Conservation (phyloP, 2,888 invertebrate genomes). For the Pyrocoelia pectoralis region DNA sequence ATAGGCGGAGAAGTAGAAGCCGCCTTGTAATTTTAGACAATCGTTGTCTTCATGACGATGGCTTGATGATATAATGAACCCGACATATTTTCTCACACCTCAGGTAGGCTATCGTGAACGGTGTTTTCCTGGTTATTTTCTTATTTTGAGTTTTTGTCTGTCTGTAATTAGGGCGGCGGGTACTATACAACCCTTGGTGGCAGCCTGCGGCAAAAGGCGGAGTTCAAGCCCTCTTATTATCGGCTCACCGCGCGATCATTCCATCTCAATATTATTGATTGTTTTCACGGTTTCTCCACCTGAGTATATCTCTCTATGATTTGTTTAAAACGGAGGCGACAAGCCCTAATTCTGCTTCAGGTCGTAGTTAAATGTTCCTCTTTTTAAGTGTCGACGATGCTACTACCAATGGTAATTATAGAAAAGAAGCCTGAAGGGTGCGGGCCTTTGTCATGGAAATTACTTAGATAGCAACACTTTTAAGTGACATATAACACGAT, state of each 20-base stretch:
- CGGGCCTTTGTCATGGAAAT: constrained; percentile 47
- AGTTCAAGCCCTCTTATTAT: constrained; percentile 66
- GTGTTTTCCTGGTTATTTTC: constrained; percentile 61
- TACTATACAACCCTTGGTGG: constrained; percentile 41
- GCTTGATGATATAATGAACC: constrained; percentile 63
- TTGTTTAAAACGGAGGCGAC: constrained; percentile 51
- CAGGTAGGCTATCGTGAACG: constrained; percentile 49
- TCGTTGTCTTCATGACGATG: constrained; percentile 61
- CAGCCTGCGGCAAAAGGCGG: constrained; percentile 60
- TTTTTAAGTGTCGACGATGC: constrained; percentile 40
- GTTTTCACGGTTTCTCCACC: constrained; percentile 62
- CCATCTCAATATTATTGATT: constrained; percentile 63
- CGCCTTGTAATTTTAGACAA: constrained; percentile 62
- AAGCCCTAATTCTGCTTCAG: constrained; percentile 37
- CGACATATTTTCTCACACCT: constrained; percentile 61
- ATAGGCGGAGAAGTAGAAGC: constrained; percentile 51
- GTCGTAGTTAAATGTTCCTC: constrained; percentile 40
- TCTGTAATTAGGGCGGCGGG: constrained; percentile 52
- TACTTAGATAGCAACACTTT: constrained; percentile 26
- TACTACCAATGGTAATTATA: constrained; percentile 45
- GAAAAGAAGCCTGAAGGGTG: constrained; percentile 37
- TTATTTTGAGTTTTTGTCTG: constrained; percentile 44
- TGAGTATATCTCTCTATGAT: constrained; percentile 42
- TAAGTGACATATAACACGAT: constrained; percentile 29
- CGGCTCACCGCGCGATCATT: constrained; percentile 62